A percentile compares a stretch with the other conserved stretches of the same genome.
phyloP scores from a whole-genome alignment of 2,797 vertebrate species.

The Pygocentrus nattereri region DNA sequence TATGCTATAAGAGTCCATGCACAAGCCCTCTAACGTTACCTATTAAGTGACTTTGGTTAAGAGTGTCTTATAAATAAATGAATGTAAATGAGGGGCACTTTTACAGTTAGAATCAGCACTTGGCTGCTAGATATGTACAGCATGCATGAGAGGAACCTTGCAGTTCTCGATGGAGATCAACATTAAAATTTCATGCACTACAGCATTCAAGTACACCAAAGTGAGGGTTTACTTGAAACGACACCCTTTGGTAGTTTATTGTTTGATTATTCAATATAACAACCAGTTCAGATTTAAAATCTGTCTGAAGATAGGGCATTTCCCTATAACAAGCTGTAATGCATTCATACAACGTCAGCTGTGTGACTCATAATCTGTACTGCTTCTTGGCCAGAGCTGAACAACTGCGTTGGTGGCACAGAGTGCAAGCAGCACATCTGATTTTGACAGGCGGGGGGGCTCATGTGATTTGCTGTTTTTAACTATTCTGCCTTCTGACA shows the following conservation, averaged over 20 bases:
- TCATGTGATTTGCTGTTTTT: conserved; percentile 44
- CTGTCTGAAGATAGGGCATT: not conserved
- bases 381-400: conserved; percentile 37
- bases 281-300: not conserved
- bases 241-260: not conserved
- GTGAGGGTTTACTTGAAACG: not conserved
- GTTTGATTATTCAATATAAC: conserved; percentile 75
- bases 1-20: conserved; percentile 64
- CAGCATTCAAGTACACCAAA: not conserved
- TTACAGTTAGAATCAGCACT: not conserved
- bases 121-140: conserved; percentile 58
- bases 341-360: conserved; percentile 88
- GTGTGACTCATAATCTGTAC: conserved; percentile 77
- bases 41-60: too few relatives aligned
- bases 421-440: conserved; percentile 57
- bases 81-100: too few relatives aligned
- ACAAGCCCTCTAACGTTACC: too few relatives aligned
- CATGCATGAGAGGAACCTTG: too few relatives aligned
- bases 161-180: not conserved
- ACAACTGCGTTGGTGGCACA: conserved; percentile 42
- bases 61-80: not conserved
- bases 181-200: not conserved
- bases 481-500: conserved; percentile 26
- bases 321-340: conserved; percentile 78
- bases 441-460: conserved; percentile 63